Percentiles rank a stretch among this genome's conserved stretches.
phyloP scores from a whole-genome alignment of 2,113 vertebrate genomes.

The Channa maculata region DNA sequence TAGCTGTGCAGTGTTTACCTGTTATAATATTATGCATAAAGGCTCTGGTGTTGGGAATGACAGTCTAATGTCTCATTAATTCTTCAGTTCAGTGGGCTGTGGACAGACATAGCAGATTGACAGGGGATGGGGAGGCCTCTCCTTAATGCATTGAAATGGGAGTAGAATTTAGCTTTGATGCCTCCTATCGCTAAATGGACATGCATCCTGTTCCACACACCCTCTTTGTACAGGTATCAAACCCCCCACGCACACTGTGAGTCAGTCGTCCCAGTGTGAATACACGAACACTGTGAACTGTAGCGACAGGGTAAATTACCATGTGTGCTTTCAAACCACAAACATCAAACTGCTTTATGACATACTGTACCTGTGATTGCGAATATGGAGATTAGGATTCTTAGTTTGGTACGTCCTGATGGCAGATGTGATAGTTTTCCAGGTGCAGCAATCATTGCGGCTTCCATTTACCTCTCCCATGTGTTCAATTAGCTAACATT shows the following conservation, averaged over 20 bases:
- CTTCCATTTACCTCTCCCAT: slow-evolving; percentile 1
- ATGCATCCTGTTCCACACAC: slow-evolving; percentile 5
- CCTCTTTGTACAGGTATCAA: not conserved
- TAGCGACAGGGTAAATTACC: slow-evolving; percentile 57
- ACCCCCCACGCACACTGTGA: slow-evolving; percentile 16
- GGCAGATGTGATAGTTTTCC: slow-evolving; percentile 31
- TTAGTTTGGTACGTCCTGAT: not conserved
- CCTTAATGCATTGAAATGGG: slow-evolving; percentile 66
- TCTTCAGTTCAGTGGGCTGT: slow-evolving; percentile 77
- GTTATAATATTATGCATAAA: slow-evolving; percentile 72
- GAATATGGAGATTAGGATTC: slow-evolving; percentile 24
- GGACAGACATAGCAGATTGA: slow-evolving; percentile 72
- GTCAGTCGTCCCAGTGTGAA: slow-evolving; percentile 46
- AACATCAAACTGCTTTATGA: slow-evolving; percentile 47
- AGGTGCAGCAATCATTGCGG: slow-evolving; percentile 33
- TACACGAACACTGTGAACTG: slow-evolving; percentile 62
- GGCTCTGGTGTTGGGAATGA: slow-evolving; percentile 41
- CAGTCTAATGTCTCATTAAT: slow-evolving; percentile 79
- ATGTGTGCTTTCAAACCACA: slow-evolving; percentile 25
- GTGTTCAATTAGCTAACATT: slow-evolving; percentile 32
- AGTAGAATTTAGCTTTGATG: slow-evolving; percentile 67
- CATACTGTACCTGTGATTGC: slow-evolving; percentile 1
- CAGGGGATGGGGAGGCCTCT: slow-evolving; percentile 67
- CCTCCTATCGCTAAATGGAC: slow-evolving; percentile 64
- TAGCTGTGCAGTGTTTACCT: slow-evolving; percentile 53